Conservation (phyloP, 2,797 vertebrate species). For the Scleropages formosus region DNA sequence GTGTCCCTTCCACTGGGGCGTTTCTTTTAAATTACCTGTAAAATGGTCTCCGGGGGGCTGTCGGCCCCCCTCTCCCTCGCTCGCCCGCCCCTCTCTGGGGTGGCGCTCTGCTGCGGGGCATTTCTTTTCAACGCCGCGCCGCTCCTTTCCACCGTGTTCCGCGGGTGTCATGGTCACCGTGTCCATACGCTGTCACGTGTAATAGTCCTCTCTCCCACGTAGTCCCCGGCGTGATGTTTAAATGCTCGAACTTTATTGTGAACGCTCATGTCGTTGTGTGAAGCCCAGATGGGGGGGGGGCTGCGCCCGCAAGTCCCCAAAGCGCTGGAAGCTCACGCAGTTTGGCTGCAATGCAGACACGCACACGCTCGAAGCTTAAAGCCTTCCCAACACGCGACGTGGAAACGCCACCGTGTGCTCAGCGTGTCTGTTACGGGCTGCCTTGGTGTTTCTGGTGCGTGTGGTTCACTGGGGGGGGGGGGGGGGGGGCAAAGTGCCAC, state of each 20-base stretch:
- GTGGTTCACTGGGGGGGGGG: too few relatives aligned
- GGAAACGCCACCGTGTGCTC: too few relatives aligned
- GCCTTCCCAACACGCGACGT: too few relatives aligned
- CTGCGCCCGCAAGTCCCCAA: not conserved
- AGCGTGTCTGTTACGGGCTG: too few relatives aligned
- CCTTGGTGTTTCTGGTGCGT: too few relatives aligned
- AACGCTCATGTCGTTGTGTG: constrained; percentile 10
- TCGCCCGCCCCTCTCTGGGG: constrained; percentile 27
- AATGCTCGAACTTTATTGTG: constrained; percentile 20
- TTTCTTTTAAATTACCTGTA: constrained; percentile 73
- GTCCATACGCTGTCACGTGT: not conserved
- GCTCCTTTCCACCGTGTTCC: constrained; percentile 20
- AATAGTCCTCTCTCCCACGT: constrained; percentile 5
- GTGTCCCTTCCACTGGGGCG: constrained; percentile 55
- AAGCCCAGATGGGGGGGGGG: not conserved
- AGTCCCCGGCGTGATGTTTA: not conserved
- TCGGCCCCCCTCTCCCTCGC: constrained; percentile 37
- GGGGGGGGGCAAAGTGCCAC: too few relatives aligned
- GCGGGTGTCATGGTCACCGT: not conserved
- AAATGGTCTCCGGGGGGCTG: constrained; percentile 63
- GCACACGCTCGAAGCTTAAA: not conserved
- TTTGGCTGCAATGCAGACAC: not conserved
- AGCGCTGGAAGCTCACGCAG: not conserved
- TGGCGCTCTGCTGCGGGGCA: constrained; percentile 8
- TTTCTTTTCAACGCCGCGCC: constrained; percentile 18